These are phyloP conservation scores for Zoroaster sp. DNA, from an alignment of 53 echinoderm and acorn worm species.

Conservation along the genomic window DNA sequence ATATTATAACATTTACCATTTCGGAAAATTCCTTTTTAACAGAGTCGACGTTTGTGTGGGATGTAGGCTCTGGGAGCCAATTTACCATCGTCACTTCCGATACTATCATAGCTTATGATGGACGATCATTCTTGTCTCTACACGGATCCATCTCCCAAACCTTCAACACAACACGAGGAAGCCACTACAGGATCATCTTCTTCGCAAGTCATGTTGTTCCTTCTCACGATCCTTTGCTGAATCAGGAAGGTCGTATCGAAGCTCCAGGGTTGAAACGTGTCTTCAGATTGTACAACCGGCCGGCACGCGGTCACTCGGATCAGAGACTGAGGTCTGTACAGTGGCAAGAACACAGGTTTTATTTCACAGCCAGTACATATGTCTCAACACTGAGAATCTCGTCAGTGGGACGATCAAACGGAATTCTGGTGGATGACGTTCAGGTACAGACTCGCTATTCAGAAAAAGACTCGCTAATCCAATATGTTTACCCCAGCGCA, in stretches of 20 bases:
- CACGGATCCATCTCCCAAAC: conserved; percentile 43
- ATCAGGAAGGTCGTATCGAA: conserved; percentile 39
- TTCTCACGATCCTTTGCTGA: conserved; percentile 12
- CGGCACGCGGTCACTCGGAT: background rate
- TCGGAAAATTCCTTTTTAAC: no score
- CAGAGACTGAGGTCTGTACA: background rate
- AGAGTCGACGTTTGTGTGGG: background rate
- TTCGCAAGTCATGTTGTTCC: conserved; percentile 21
- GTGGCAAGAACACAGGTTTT: conserved; percentile 46
- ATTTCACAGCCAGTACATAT: conserved; percentile 26
- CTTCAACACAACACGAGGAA: conserved; percentile 4
- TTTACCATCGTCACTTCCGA: background rate
- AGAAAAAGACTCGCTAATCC: background rate
- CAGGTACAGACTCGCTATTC: no score
- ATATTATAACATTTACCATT: no score
- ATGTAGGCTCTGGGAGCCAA: background rate
- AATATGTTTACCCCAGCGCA: background rate
- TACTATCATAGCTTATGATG: background rate
- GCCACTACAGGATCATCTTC: conserved; percentile 33
- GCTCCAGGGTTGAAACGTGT: conserved; percentile 34
- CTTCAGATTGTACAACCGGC: conserved; percentile 33
- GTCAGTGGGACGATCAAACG: conserved; percentile 30
- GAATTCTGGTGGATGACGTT: conserved; percentile 19
- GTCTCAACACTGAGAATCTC: conserved; percentile 1
- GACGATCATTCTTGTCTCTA: background rate